phyloP scores from a whole-genome alignment of 2,888 invertebrate genomes.

The Eueremaeus valkanovi region DNA sequence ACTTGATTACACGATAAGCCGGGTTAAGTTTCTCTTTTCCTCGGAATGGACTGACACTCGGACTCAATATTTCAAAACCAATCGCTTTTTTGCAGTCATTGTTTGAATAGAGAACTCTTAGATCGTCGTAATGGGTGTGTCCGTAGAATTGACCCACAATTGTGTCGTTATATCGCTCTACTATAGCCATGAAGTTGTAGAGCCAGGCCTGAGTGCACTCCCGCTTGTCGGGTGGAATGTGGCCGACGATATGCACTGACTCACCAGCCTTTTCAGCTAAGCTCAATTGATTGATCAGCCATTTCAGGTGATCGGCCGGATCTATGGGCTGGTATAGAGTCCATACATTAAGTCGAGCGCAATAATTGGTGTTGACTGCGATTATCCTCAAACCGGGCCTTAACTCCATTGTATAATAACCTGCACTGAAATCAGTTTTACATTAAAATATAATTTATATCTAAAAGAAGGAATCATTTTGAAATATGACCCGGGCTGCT shows the following conservation, averaged over 20 bases:
- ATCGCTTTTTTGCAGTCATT: neutral
- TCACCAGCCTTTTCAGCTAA: conserved; percentile 69
- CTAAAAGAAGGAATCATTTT: no score
- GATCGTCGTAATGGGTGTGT: conserved; percentile 89
- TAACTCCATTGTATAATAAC: conserved; percentile 69
- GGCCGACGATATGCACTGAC: conserved; percentile 74
- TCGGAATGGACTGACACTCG: neutral
- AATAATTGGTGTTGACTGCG: conserved; percentile 73
- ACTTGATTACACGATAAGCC: neutral
- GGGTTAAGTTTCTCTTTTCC: neutral
- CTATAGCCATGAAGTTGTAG: conserved; percentile 5
- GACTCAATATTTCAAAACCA: neutral
- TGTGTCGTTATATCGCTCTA: conserved; percentile 61
- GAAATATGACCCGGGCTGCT: no score
- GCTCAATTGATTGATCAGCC: conserved; percentile 68
- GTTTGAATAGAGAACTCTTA: conserved; percentile 64
- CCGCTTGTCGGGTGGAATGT: conserved; percentile 69
- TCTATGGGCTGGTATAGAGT: conserved; percentile 54
- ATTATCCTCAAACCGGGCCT: conserved; percentile 68
- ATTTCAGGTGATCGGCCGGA: conserved; percentile 69
- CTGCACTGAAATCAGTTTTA: conserved; percentile 57
- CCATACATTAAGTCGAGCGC: conserved; percentile 63
- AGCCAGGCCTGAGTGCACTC: conserved; percentile 65
- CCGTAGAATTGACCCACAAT: conserved; percentile 77
- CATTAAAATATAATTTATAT: neutral